These are phyloP conservation scores for Cephus nigrinus DNA, from an alignment of 2,888 invertebrate species.

Conservation along the genomic window DNA sequence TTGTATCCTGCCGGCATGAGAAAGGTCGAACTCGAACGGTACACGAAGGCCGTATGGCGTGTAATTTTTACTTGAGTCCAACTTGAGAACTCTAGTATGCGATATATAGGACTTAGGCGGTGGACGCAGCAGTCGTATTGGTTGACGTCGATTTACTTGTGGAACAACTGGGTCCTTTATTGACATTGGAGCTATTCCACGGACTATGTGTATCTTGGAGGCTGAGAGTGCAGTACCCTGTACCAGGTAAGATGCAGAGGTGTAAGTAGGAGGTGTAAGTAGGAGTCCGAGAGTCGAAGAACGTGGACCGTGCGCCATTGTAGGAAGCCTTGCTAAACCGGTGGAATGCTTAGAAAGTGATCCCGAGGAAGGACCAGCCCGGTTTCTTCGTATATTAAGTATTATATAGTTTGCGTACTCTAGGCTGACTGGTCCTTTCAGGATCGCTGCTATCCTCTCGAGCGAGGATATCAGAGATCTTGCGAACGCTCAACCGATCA, in stretches of 20 bases:
- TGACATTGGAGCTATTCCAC: neutral
- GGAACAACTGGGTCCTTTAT: neutral
- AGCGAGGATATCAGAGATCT: neutral
- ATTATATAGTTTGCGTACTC: neutral
- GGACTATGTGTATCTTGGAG: neutral
- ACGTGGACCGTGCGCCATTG: constrained; percentile 9
- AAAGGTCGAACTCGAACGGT: constrained; percentile 16
- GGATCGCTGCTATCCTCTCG: neutral
- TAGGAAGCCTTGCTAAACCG: constrained; percentile 42
- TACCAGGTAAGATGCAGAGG: neutral
- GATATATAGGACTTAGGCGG: neutral
- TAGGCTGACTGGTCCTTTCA: neutral
- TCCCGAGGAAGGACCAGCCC: constrained; percentile 15
- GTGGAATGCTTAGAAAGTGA: constrained; percentile 48
- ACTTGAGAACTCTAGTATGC: neutral
- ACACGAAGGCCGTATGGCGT: constrained; percentile 19
- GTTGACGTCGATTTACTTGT: neutral
- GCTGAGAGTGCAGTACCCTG: neutral
- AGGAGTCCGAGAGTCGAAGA: constrained; percentile 12
- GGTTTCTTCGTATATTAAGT: neutral
- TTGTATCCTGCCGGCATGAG: constrained; percentile 2
- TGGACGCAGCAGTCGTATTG: neutral
- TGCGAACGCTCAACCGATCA: neutral
- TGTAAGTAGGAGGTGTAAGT: constrained; percentile 29
- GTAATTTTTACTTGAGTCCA: constrained; percentile 2